phyloP scores from a whole-genome alignment of 2,113 vertebrate genomes.

The Peucedramus taeniatus region DNA sequence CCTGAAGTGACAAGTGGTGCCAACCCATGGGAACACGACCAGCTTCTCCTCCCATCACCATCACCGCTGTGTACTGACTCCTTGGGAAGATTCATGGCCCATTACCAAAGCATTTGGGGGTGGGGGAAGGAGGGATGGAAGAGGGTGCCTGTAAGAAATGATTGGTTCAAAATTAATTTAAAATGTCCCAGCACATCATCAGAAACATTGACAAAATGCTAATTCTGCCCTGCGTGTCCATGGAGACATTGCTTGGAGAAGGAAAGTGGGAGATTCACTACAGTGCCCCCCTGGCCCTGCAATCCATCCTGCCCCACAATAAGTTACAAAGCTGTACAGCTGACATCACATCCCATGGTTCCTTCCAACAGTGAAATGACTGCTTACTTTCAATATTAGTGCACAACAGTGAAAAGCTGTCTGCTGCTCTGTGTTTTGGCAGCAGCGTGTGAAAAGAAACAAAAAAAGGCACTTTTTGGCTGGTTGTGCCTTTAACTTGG shows the following conservation, averaged over 20 bases:
- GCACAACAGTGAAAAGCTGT: slow-evolving; percentile 20
- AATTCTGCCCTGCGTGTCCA: background rate
- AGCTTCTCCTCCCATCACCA: slow-evolving; percentile 2
- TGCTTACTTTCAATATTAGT: slow-evolving; percentile 31
- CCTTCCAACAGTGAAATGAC: slow-evolving; percentile 19
- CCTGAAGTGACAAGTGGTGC: slow-evolving; percentile 52
- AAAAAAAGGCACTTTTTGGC: slow-evolving; percentile 87
- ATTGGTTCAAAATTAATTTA: slow-evolving; percentile 17
- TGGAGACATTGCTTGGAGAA: background rate
- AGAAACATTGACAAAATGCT: slow-evolving; percentile 49
- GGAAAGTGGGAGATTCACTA: background rate
- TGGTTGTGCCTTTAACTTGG: slow-evolving; percentile 68
- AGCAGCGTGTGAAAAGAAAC: slow-evolving; percentile 26
- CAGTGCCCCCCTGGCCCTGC: background rate
- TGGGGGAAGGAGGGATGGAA: background rate
- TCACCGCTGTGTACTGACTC: slow-evolving; percentile 17
- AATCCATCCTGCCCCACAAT: background rate
- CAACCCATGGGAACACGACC: background rate
- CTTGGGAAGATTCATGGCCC: background rate
- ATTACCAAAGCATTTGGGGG: background rate
- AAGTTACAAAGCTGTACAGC: background rate
- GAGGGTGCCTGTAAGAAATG: background rate
- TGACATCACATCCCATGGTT: background rate
- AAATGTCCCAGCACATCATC: slow-evolving; percentile 40
- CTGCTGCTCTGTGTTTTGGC: slow-evolving; percentile 27